Evolutionary conservation across 2,888 invertebrate species (phyloP).

Genomic region (Drosophila paracracens): DNA sequence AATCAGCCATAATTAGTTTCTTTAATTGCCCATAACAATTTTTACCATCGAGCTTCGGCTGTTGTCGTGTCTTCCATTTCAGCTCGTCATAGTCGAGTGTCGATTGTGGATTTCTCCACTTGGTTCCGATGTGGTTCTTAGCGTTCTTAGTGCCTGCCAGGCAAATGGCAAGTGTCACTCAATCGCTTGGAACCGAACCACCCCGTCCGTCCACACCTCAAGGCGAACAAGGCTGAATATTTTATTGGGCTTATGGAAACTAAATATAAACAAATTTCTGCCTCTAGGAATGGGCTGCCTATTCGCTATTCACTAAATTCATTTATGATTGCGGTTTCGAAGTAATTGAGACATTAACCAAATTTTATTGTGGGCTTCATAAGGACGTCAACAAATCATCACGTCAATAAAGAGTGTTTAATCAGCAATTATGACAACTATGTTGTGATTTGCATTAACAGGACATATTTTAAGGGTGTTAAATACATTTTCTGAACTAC

Average conservation of each 20-base stretch:
- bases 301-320: conserved; percentile 8
- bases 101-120: neutral
- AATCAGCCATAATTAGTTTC: neutral
- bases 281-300: conserved; percentile 23
- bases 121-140: neutral
- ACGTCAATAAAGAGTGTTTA: conserved; percentile 49
- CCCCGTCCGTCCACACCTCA: neutral
- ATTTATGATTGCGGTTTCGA: conserved; percentile 56
- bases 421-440: conserved; percentile 24
- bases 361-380: conserved; percentile 60
- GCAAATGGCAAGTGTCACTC: conserved; percentile 29
- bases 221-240: conserved; percentile 9
- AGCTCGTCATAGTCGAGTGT: neutral
- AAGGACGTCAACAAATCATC: conserved; percentile 44
- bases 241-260: conserved; percentile 43
- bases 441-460: conserved; percentile 48
- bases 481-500: neutral
- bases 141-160: neutral
- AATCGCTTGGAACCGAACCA: neutral
- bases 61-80: neutral
- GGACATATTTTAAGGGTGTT: neutral
- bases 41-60: neutral
- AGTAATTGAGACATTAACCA: conserved; percentile 77
- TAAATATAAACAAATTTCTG: conserved; percentile 62
- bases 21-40: neutral